Evolutionary conservation across 2,113 vertebrate species (phyloP).

Genomic region (Aspidoscelis tigris): DNA sequence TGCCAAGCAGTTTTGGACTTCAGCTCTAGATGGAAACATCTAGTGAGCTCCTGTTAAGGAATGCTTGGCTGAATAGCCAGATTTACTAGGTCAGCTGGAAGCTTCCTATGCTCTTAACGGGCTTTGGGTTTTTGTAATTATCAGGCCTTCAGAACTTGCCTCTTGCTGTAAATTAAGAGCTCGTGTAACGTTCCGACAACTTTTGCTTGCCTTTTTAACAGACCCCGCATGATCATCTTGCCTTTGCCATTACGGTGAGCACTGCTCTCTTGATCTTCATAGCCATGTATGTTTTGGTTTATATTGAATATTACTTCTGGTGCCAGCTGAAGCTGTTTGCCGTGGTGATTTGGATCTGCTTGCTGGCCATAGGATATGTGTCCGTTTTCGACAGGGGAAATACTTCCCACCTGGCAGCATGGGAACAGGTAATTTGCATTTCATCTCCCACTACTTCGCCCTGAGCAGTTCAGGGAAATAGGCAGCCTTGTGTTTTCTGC

Average conservation of each 20-base stretch:
- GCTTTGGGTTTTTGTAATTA: neutral
- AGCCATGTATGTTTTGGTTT: slow-evolving; percentile 85
- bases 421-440: slow-evolving; percentile 87
- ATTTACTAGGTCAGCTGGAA: neutral
- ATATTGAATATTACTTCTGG: slow-evolving; percentile 81
- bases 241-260: slow-evolving; percentile 82
- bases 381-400: slow-evolving; percentile 77
- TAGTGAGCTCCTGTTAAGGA: neutral
- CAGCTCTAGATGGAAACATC: neutral
- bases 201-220: slow-evolving; percentile 53
- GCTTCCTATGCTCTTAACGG: neutral
- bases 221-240: slow-evolving; percentile 66
- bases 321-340: slow-evolving; percentile 84
- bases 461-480: neutral
- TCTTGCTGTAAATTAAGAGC: neutral
- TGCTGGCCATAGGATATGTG: slow-evolving; percentile 86
- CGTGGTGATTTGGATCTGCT: slow-evolving; percentile 85
- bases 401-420: slow-evolving; percentile 58
- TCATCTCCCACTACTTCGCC: neutral
- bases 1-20: neutral
- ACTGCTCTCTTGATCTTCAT: slow-evolving; percentile 83
- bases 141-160: neutral
- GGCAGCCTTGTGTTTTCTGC: neutral
- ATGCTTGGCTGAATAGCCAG: neutral
- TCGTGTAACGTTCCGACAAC: too few relatives aligned